Evolutionary conservation across 2,113 vertebrate species (phyloP), one percentile per base, ranked within the genome.

Genomic region (Triplophysa dalaica): DNA sequence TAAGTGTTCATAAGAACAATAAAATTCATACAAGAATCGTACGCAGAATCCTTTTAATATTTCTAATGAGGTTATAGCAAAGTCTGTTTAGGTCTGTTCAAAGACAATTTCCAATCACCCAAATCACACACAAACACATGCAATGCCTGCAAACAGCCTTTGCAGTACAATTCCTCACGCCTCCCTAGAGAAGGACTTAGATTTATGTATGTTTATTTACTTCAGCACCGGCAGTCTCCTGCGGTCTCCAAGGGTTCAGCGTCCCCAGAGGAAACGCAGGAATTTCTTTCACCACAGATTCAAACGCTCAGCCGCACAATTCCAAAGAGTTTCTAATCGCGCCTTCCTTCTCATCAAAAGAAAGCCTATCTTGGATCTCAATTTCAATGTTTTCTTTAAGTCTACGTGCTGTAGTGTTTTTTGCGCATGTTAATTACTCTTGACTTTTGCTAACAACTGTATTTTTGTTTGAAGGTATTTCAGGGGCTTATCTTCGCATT

Each of bases 151-250:
- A 41, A 38, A 21, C 26, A 58, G 21, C 54, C 10, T 60, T 10
- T 26, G 4, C 24, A 68, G 70, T 29, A 74, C 48, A 72, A 52
- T 43, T 24, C 72, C 61, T 74, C 11, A n/a, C 10, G 45, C 43
- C 14, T 29, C 68, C 78, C 75, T 16, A 8, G 56, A 62, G 61
- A 65, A 77, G 63, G 75, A 43, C 68, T 70, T 69, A 73, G 41
- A 82, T 85, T 85, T 85, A 85, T 77, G 45, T 79, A 69, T 85
- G 80, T 82, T 85, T 85, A 77, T 85, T 85, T 85, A 79, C 79
- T 69, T 74, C 77, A 82, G 66, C 67, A 68, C 80, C 52, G 38
- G 64, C 38, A 24, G 66, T 79, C 77, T 79, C 72, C 38, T 65
- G 70, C 52, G 66, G 72, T 79, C 83, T 75, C 62, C 19, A 17